Base-by-base conservation (phyloP, 2,888 invertebrate genomes). In the Coecobrya sp. region DNA sequence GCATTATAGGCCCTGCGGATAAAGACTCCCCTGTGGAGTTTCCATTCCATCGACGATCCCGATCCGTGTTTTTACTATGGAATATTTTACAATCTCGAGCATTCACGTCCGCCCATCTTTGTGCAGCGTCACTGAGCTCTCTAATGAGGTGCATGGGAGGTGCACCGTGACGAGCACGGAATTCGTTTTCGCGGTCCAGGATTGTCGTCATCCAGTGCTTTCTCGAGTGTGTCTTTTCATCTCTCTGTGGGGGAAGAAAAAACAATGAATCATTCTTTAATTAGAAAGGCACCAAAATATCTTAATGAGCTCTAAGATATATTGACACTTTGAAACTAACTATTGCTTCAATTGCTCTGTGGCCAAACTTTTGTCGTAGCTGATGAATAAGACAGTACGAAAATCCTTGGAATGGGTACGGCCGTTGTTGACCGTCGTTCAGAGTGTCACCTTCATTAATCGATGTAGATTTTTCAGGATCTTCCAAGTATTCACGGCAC, bases 391-490 rank as follows among this genome's bases (percentile, higher is more conserved):
- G 52, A 19, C 92, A 92, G 52, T 84, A 84, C 3, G 88, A 36
- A 52, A 92, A 76, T 62, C 84, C 88, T 76, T 65, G 59, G 84
- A 82, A 88, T n/a, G 92, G 92, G 36, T 92, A 92, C 4, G 42
- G 68, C 3, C 25, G 8, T 0, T 27, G 11, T 13, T 42, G 22
- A 27, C 73, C 85, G 22, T 92, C 92, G 55, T 92, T 88, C 19
- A 92, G 55, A n/a, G 85, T 49, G 36, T 73, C 92, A 8, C 88
- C 65, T 76, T 87, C 84, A 25, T 92, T 62, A 0, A 55, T 49
- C 22, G 84, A n/a, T 1, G 88, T 76, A 16, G 16, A 13, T 19
- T 25, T 59, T 11, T 70, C 49, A 4, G 92, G 22, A 25, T 92
- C 76, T 16, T 79, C 16, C 0, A 91, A 19, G 45, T 65, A 86